Base-by-base conservation (phyloP, 1,140 invertebrate species). In the Drosophila burlai region DNA sequence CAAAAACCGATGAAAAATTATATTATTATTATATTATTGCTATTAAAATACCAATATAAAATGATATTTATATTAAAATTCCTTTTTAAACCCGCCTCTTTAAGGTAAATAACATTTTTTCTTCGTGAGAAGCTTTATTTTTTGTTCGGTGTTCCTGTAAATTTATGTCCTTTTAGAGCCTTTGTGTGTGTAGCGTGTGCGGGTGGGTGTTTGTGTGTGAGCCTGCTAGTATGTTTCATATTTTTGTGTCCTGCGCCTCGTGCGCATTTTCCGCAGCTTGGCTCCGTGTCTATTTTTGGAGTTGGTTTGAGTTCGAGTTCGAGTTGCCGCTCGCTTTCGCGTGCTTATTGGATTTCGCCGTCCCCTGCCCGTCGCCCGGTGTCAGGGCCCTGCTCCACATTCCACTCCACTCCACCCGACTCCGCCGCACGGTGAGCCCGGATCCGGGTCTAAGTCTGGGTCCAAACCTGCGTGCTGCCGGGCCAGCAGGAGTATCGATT, bases 301-400 rank as follows among this genome's bases (percentile, higher is more conserved):
- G 77, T 84, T 81, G 77, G 72, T 67, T 83, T 64, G 71, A 76
- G 76, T 67, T 68, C 50, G 69, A 79, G 80, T 67, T 67, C 49
- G 64, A 55, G 52, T 38, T 55, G 18, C 18, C 34, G 52, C 34
- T 54, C 8, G 31, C 52, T 0, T 78, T 86, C 66, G 83, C 83
- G 79, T 85, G 83, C 82, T 79, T 82, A 86, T 89, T 86, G 83
- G 84, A 74, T 89, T 89, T 87, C 64, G 16, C 40, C 47, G 21
- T 18, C 31, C 42, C 49, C 11, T 4, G 2, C 15, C 16, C 18
- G 26, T 58, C 42, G 21, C 69, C 45, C 52, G 76, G 66, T 78
- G 81, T 57, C 78, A 78, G 77, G 65, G 47, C 54, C 54, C 77
- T 87, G 81, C 68, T 75, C 72, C 61, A 83, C 49, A 89, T 86